Evolutionary conservation across 2,888 invertebrate genomes (phyloP), one percentile per base, ranked within the genome.

Genomic region (Iselma pallidipennis): DNA sequence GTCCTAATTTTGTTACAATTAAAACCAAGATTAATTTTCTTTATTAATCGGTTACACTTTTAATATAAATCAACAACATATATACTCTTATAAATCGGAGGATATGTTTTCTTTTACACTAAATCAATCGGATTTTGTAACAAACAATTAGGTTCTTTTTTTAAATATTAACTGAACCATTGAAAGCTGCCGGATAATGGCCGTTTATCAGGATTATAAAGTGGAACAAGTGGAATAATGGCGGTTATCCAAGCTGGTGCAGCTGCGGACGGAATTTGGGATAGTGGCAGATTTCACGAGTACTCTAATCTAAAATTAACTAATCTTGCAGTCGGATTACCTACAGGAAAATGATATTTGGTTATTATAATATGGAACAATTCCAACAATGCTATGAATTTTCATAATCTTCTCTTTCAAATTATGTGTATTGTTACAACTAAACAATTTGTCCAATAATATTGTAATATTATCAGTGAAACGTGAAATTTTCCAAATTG

Each of bases 181-280:
- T 23, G 45, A 45, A 59, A 55, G 53, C 55, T 49, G 37, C 50
- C 31, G 45, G 54, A 65, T 63, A 59, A 63, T 55, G 62, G 59
- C 54, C 59, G 62, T 65, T 63, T 65, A 63, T 65, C 65, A 65
- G 57, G 57, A 63, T 65, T 65, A 65, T 62, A 65, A 65, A 65
- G 65, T 61, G 61, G 61, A 58, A 65, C 65, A 65, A 61, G 55
- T 58, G 60, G 65, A 63, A 65, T 65, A 65, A 65, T 63, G 49
- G 62, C 65, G 65, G 65, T 62, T 65, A 65, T 65, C 65, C 65
- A 53, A 62, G 62, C 48, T 59, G 62, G 65, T 63, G 57, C 65
- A 65, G 65, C 59, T 65, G 64, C 45, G 64, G 61, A 60, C 64
- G 57, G 55, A 59, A 63, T 63, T 60, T 51, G 23, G 48, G 57